phyloP scores from a whole-genome alignment of 2,113 vertebrate genomes.

The Etheostoma spectabile region DNA sequence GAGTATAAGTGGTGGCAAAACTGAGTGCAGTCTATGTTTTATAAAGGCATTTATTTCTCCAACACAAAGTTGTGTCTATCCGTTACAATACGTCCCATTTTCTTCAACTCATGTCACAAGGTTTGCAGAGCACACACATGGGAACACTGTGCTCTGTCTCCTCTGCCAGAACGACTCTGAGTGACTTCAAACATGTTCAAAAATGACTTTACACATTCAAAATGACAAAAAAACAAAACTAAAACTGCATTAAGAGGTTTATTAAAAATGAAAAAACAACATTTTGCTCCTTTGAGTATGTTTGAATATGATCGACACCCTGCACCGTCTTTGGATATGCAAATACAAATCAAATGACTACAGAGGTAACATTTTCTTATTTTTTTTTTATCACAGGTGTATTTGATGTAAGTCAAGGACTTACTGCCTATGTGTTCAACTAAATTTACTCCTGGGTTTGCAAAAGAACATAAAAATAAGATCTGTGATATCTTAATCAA shows the following conservation, averaged over 20 bases:
- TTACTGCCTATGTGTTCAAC: background rate
- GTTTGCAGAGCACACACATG: constrained; percentile 18
- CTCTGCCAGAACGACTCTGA: background rate
- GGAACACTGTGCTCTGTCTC: background rate
- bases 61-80: constrained; percentile 21
- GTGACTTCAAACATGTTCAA: constrained; percentile 3
- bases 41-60: constrained; percentile 9
- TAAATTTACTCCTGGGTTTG: background rate
- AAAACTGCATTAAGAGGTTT: background rate
- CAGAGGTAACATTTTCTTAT: background rate
- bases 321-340: background rate
- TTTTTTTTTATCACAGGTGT: background rate
- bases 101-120: constrained; percentile 3
- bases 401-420: background rate
- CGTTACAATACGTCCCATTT: constrained; percentile 1
- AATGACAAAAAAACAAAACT: background rate
- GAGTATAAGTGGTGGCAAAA: background rate
- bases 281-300: background rate
- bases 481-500: constrained; percentile 29
- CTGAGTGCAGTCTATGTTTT: background rate
- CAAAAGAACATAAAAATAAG: background rate
- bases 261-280: background rate
- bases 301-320: background rate
- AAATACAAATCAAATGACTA: background rate
- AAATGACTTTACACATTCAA: background rate